phyloP scores from a whole-genome alignment of 2,797 vertebrate genomes.

The Alca torda region DNA sequence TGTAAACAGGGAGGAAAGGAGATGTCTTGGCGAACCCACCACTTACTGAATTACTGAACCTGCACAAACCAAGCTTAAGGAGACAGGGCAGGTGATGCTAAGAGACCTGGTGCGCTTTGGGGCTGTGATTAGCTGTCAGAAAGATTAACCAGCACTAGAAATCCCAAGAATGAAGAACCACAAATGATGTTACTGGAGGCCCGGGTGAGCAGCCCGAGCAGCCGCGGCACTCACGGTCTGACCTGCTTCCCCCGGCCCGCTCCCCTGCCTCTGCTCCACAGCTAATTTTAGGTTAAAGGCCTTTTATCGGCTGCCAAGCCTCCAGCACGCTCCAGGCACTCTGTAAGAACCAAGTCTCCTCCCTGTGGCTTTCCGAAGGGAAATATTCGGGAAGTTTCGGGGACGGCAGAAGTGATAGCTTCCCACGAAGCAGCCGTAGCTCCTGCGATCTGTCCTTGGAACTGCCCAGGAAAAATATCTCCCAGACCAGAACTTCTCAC shows the following conservation, averaged over 20 bases:
- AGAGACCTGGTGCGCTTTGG: not conserved
- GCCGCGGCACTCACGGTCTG: fast-evolving
- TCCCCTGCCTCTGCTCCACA: not conserved
- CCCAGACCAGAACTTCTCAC: not conserved
- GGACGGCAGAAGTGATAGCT: not conserved
- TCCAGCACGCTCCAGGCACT: not conserved
- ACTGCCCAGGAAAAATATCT: not conserved
- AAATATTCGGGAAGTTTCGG: not conserved
- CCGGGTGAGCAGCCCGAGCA: fast-evolving
- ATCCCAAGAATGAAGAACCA: not conserved
- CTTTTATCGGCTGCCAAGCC: not conserved
- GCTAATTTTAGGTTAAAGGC: not conserved
- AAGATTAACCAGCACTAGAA: not conserved
- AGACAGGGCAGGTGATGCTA: not conserved
- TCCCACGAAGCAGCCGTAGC: fast-evolving
- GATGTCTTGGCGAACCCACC: not conserved
- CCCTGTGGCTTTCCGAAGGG: fast-evolving
- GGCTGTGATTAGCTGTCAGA: not conserved
- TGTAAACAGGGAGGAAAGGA: not conserved
- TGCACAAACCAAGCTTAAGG: not conserved
- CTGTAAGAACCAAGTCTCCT: not conserved
- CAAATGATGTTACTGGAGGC: not conserved
- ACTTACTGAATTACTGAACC: not conserved
- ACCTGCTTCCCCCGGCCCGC: not conserved
- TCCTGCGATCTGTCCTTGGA: not conserved